These are phyloP conservation scores for Pterocles orientalis DNA, from an alignment of 2,113 vertebrate species.

Conservation along the genomic window DNA sequence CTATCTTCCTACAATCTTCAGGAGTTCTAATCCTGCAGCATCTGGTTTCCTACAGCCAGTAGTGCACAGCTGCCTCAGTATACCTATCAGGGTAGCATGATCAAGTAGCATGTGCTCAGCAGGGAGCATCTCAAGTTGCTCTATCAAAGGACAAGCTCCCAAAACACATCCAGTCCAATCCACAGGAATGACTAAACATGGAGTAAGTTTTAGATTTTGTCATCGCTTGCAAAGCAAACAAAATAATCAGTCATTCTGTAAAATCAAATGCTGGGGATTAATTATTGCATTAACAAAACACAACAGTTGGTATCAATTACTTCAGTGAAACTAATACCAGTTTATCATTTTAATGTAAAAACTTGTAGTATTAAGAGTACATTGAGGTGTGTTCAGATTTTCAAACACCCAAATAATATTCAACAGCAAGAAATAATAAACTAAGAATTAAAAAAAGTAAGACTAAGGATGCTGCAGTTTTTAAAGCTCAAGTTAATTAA, in stretches of 20 bases:
- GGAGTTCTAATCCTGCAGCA: neutral
- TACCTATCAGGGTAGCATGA: neutral
- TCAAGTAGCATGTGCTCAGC: accelerated
- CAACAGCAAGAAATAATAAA: neutral
- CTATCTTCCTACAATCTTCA: neutral
- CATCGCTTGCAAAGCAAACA: neutral
- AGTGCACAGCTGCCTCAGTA: neutral
- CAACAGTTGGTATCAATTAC: neutral
- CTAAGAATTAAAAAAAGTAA: neutral
- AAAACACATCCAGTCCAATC: neutral
- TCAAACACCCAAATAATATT: neutral
- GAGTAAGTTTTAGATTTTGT: neutral
- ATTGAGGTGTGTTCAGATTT: neutral
- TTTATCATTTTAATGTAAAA: neutral
- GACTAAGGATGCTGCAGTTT: neutral
- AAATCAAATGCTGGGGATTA: neutral
- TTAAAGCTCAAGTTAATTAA: neutral
- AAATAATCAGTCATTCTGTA: neutral
- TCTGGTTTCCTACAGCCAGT: neutral
- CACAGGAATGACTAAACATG: neutral
- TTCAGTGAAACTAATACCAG: neutral
- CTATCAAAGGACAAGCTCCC: neutral
- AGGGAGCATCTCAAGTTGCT: neutral
- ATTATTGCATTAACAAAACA: neutral
- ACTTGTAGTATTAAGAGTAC: neutral